Conservation (phyloP, 2,888 invertebrate genomes). For the Heliconius erato region DNA sequence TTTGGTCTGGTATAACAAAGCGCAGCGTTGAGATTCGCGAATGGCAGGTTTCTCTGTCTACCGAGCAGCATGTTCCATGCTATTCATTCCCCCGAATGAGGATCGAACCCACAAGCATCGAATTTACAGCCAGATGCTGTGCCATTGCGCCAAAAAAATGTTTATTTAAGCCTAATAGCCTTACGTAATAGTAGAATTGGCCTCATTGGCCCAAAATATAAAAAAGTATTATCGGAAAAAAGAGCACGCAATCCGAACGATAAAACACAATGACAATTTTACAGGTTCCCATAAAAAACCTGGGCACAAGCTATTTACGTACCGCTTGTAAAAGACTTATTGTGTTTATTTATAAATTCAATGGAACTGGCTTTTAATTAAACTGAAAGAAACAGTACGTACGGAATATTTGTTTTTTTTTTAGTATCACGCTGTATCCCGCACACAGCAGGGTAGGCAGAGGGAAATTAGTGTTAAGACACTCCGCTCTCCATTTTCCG, state of each 20-base stretch:
- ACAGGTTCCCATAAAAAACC: conserved; percentile 53
- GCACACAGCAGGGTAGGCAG: no score
- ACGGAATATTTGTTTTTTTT: background rate
- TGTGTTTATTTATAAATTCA: conserved; percentile 34
- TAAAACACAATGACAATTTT: conserved; percentile 59
- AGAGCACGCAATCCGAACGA: conserved; percentile 66
- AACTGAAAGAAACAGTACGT: conserved; percentile 1
- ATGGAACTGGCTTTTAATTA: conserved; percentile 25
- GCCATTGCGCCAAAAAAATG: background rate
- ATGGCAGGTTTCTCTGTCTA: no score
- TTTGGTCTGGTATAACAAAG: no score
- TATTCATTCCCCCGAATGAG: background rate
- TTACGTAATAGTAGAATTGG: conserved; percentile 57
- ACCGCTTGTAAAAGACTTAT: conserved; percentile 36
- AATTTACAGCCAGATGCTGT: background rate
- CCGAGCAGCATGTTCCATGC: no score
- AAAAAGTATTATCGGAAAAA: conserved; percentile 59
- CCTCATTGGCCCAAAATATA: conserved; percentile 67
- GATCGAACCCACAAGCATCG: background rate
- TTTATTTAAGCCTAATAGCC: background rate
- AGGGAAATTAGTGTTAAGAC: background rate
- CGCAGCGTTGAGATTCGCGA: no score
- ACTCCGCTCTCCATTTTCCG: no score
- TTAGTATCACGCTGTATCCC: no score
- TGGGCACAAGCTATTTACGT: conserved; percentile 48